phyloP scores from a whole-genome alignment of 1,140 invertebrate species.

The Diabrotica undecimpunctata region DNA sequence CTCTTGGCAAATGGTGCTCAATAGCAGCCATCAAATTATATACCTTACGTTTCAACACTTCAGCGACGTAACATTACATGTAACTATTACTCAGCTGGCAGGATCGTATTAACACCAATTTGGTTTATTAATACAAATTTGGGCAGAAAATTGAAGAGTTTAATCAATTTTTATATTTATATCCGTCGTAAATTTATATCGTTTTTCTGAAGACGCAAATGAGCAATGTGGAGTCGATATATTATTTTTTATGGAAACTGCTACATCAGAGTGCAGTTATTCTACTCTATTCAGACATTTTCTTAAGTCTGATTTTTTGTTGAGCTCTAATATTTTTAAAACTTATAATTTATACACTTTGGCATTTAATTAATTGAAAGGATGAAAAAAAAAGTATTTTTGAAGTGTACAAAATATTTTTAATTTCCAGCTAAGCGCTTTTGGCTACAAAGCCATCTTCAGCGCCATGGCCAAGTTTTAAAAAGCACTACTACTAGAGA shows the following conservation, averaged over 20 bases:
- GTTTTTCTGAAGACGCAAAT: neutral
- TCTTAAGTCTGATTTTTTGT: too few relatives aligned
- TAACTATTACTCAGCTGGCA: neutral
- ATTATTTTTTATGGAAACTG: neutral
- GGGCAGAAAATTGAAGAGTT: neutral
- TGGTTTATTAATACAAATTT: neutral
- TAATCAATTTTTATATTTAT: neutral
- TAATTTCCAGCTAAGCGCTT: too few relatives aligned
- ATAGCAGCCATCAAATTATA: conserved; percentile 13
- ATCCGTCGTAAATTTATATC: neutral
- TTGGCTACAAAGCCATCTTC: too few relatives aligned
- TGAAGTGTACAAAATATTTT: too few relatives aligned
- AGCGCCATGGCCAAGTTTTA: too few relatives aligned
- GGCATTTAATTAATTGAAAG: too few relatives aligned
- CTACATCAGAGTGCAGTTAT: too few relatives aligned
- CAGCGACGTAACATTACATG: neutral
- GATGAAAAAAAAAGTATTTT: too few relatives aligned
- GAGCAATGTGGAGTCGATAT: neutral
- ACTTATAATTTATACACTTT: too few relatives aligned
- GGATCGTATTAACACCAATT: neutral
- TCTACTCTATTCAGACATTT: too few relatives aligned
- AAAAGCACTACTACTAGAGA: too few relatives aligned
- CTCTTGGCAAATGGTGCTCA: conserved; percentile 9
- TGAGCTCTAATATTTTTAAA: too few relatives aligned
- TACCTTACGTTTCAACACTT: conserved; percentile 11